Evolutionary conservation across 2,888 invertebrate genomes (phyloP), one percentile per base, ranked within the genome.

Genomic region (Drosophila nigritarsus): DNA sequence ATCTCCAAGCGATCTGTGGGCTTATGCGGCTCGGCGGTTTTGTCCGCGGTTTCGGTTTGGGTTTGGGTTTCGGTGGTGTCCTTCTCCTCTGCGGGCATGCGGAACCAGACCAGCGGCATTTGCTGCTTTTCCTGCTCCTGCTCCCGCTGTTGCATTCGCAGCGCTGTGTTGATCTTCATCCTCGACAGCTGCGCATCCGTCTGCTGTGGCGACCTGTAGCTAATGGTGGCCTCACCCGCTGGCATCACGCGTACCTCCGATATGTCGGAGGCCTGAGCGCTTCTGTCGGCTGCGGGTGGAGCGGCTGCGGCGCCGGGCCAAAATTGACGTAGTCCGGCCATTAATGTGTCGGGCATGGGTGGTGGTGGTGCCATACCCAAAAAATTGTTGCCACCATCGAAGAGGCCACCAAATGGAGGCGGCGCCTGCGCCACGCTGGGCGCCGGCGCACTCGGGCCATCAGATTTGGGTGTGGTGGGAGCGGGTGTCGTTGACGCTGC

Each of bases 31-130:
- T 13, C 24, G 24, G 3, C 8, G 18, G 27, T 18, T 24, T 36
- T 30, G 9, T 54, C 38, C 27, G 34, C 56, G 29, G 20, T 29
- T 29, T 13, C 20, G 3, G 29, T 45, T 20, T 45, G 20, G 29
- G 9, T 20, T 38, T 38, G 11, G 9, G 15, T 20, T 20, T 15
- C 15, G 15, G 11, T 40, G 6, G 30, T 3, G 2, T 56, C 30
- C 8, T 15, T 15, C 15, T 56, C 20, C 56, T 56, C 42, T 30
- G 42, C 3, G 29, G 91, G 84, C 56, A 87, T 53, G 18, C 86
- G 90, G 72, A 92, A 91, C 92, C 92, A 91, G 1, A 91, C 63
- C n/a, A 91, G 63, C 0, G 91, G 91, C 40, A 90, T 65, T 5
- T 54, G 72, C 30, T 80, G 65, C 3, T 81, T 68, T 34, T 85